phyloP scores from a whole-genome alignment of 2,797 vertebrate genomes.

The Helarctos malayanus region DNA sequence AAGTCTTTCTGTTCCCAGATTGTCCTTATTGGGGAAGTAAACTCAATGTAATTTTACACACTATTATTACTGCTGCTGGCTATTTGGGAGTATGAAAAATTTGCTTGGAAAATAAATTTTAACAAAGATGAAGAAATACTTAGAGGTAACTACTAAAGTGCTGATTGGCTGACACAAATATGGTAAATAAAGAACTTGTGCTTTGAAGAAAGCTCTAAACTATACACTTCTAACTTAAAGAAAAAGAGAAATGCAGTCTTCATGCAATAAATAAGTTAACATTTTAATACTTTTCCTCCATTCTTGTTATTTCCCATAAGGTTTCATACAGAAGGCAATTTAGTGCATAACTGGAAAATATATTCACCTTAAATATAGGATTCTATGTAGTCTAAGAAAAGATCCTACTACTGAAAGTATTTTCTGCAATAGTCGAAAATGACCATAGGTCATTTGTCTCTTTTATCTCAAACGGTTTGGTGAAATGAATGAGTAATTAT shows the following conservation, averaged over 20 bases:
- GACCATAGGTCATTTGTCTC: background rate
- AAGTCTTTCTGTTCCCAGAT: background rate
- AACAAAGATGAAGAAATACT: background rate
- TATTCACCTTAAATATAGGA: background rate
- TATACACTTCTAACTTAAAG: background rate
- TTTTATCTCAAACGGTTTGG: background rate
- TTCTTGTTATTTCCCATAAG: background rate
- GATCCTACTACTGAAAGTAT: background rate
- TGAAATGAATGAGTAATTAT: slow-evolving; percentile 42
- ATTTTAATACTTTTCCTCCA: background rate
- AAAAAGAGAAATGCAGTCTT: slow-evolving; percentile 31
- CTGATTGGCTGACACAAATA: background rate
- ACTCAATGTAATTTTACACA: background rate
- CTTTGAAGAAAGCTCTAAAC: background rate
- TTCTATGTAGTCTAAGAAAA: background rate
- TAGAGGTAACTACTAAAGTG: background rate
- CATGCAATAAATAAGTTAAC: slow-evolving; percentile 33
- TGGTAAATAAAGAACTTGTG: background rate
- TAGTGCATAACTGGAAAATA: background rate
- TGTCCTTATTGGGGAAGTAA: background rate
- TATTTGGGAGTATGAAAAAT: background rate
- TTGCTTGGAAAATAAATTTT: background rate
- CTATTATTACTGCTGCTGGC: background rate
- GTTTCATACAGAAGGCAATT: background rate
- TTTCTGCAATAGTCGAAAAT: background rate